Evolutionary conservation across 2,888 invertebrate genomes (phyloP), one percentile per base, ranked within the genome.

Genomic region (Cephus runcator): DNA sequence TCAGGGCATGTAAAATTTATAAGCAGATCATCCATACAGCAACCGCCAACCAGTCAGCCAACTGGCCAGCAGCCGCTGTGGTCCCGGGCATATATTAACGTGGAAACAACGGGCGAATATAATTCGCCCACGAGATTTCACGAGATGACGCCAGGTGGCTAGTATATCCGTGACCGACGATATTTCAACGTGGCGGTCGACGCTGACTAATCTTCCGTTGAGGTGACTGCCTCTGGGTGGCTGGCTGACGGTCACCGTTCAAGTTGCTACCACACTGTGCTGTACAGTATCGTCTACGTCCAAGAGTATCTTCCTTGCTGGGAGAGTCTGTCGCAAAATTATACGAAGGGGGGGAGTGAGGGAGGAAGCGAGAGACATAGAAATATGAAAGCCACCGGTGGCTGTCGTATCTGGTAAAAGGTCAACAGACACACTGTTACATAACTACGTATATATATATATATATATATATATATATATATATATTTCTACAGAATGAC

Each of bases 361-460:
- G 68, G 9, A 2, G 23, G 9, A 56, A 56, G 56, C 23, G 23
- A 56, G 56, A 56, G 56, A 40, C 15, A 75, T 68, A 30, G 33
- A 69, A 40, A 34, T 35, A 34, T 77, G 35, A 68, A 36, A 69
- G 56, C 75, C 73, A 77, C 77, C 69, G 78, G 75, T 75, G 36
- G 40, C 31, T 23, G 33, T 33, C 36, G n/a, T 12, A 34, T 12
- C 11, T 71, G 68, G 73, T 76, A n/a, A 68, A 79, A 73, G 69
- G 73, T 75, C 76, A 76, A 69, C 80, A 78, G 81, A 76, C 80
- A 80, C 75, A 69, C 56, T 56, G 56, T 56, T 56, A 56, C 56
- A 2, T 56, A 56, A 56, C 9, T 23, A 23, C 23, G 56, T 23
- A 6, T 40, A 0, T 40, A 1, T 40, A 40, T 40, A 36, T n/a